Conservation (phyloP, 2,113 vertebrate species). For the Macquaria australasica region DNA sequence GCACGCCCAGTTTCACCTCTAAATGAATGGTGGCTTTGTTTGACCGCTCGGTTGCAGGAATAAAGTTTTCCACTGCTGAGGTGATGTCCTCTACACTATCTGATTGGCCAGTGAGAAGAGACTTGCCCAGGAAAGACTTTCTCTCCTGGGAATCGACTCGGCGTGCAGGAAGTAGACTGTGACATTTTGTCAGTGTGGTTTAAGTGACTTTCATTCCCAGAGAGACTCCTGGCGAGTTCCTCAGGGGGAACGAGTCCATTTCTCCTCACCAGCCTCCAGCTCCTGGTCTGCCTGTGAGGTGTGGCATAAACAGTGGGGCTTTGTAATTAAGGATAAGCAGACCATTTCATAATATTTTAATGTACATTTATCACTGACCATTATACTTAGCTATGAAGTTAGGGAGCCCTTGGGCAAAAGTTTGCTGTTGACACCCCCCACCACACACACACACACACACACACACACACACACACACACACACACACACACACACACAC, state of each 20-base stretch:
- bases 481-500: neutral
- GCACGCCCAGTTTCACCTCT: conserved; percentile 53
- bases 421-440: conserved; percentile 1
- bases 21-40: conserved; percentile 80
- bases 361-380: conserved; percentile 36
- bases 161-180: conserved; percentile 55
- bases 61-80: conserved; percentile 74
- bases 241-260: conserved; percentile 43
- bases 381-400: conserved; percentile 2
- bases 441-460: neutral
- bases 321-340: conserved; percentile 67
- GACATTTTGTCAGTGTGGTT: conserved; percentile 56
- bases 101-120: conserved; percentile 50
- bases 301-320: conserved; percentile 62
- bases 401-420: neutral
- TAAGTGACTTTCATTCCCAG: conserved; percentile 53
- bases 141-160: conserved; percentile 23
- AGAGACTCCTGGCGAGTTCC: conserved; percentile 44
- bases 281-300: conserved; percentile 42
- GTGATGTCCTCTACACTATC: conserved; percentile 45
- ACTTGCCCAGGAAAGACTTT: conserved; percentile 27
- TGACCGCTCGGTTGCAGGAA: conserved; percentile 49
- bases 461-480: neutral
- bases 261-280: conserved; percentile 41
- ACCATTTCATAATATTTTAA: conserved; percentile 67